Evolutionary conservation across 1,140 invertebrate genomes (phyloP), one percentile per base, ranked within the genome.

Genomic region (Wiebesia pumilae): DNA sequence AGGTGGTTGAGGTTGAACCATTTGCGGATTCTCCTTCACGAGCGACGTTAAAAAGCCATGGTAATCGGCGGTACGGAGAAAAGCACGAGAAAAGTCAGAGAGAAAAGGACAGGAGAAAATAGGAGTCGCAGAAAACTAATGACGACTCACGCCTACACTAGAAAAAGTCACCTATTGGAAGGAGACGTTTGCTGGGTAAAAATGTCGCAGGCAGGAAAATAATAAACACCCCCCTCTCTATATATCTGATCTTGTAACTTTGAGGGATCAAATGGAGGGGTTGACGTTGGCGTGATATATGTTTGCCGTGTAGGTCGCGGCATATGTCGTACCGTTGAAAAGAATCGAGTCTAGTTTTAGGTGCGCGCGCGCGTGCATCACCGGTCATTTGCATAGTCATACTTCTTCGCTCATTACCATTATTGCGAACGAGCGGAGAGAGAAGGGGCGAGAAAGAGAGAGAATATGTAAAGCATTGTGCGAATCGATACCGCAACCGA

Each of bases 331-430:
- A 9, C 43, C 27, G 24, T 54, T 77, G 30, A 77, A 62, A 73
- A 67, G 54, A 58, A 81, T 71, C 78, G 65, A 80, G 77, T 86
- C 69, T 86, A 77, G 43, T 24, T 51, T 24, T 83, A 33, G 81
- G n/a, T 79, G 51, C 43, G 51, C 47, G 65, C 33, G 35, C 69
- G 40, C 43, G 62, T 38, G 85, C 47, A 30, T 21, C 43, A 51
- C 71, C 9, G 35, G 78, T 80, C 86, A 91, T 92, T 91, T 91
- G 89, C 91, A 91, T 91, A 90, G 71, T 90, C 91, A 92, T 92
- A 93, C 92, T 93, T 93, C 91, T 92, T 89, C 88, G 83, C 89
- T 93, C 90, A 93, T 93, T 93, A 92, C 89, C 90, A 91, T 92
- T 91, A 91, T 92, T 92, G 90, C 86, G 21, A 83, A 35, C 24